Percentiles rank a stretch among this genome's conserved stretches.
phyloP scores from a whole-genome alignment of 2,888 invertebrate species.

The Neoaliturus tenellus region DNA sequence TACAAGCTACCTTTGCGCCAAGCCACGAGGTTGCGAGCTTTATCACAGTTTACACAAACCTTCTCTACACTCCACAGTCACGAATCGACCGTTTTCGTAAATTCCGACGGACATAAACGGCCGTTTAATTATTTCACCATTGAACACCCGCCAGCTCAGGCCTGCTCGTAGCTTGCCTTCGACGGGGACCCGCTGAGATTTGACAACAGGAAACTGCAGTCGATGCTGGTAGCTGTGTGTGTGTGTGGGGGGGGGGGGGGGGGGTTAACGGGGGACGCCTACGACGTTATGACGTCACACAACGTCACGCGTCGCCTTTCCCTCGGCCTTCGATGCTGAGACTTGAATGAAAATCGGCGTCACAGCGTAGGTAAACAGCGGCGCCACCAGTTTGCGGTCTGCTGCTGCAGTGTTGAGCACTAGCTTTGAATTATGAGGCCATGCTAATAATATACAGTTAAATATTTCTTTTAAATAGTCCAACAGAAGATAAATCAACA shows the following conservation, averaged over 20 bases:
- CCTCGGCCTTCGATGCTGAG: slow-evolving; percentile 8
- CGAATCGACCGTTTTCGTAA: not conserved
- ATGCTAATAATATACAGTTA: too few species aligned
- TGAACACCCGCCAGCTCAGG: not conserved
- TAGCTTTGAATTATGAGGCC: too few species aligned
- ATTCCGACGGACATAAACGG: not conserved
- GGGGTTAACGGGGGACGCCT: not conserved
- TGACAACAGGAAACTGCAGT: slow-evolving; percentile 44
- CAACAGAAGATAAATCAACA: too few species aligned
- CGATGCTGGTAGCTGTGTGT: too few species aligned
- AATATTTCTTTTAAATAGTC: too few species aligned
- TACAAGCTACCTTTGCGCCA: too few species aligned
- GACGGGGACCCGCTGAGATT: slow-evolving; percentile 16
- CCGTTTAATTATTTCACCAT: not conserved
- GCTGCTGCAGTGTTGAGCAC: too few species aligned
- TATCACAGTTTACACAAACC: not conserved
- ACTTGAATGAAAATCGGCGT: not conserved
- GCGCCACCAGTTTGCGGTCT: too few species aligned
- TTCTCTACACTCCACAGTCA: not conserved
- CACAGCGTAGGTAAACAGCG: not conserved
- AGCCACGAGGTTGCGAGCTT: not conserved
- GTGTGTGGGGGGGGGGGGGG: not conserved
- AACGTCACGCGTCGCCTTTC: slow-evolving; percentile 13
- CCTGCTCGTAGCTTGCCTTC: not conserved
- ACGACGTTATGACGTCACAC: slow-evolving; percentile 33